Base-by-base conservation (phyloP, 2,888 invertebrate genomes). In the Leptinotarsa haldemani region DNA sequence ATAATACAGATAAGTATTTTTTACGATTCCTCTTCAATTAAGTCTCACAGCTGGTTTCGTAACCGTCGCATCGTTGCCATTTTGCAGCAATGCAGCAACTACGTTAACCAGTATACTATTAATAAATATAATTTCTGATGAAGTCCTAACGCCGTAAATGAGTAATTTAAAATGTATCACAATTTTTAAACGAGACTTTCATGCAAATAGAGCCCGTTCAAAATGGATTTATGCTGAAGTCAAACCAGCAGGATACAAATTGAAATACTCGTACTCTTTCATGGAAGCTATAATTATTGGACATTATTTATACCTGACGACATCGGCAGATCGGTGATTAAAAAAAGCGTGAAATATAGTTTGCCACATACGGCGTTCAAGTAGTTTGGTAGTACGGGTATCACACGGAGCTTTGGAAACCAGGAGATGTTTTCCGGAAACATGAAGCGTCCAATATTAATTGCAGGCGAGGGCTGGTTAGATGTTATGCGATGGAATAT, bases 151-250 rank as follows among this genome's bases (percentile, higher is more conserved):
- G 25, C n/a, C 46, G 63, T 78, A 71, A 74, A 74, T 71, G 69
- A 72, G 70, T 74, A 72, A 75, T 77, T 74, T 63, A 74, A 77
- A 74, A 47, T 69, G 77, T 75, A 73, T 58, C 65, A 74, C 65
- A 71, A 53, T 67, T 74, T 78, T 77, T 69, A 71, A 76, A 78
- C 66, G 74, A 69, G 73, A 71, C 74, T 78, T 77, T 75, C 75
- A 78, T 78, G 78, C 64, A 70, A 77, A 78, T 77, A 61, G 73
- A 58, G 16, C 48, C 61, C 53, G 71, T 69, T 65, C 71, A 69
- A 74, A 71, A 72, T 61, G 66, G 74, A 78, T 73, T 76, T 78
- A 76, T 73, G 71, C 65, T 64, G 22, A 48, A 68, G 30, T 65
- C 64, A 52, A 74, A 74, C 46, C 74, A 74, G 68, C 74, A 71